A percentile compares a stretch with the other conserved stretches of the same genome.
Evolutionary conservation across 2,113 vertebrate species (phyloP).

Genomic region (Rhinopithecus roxellana): DNA sequence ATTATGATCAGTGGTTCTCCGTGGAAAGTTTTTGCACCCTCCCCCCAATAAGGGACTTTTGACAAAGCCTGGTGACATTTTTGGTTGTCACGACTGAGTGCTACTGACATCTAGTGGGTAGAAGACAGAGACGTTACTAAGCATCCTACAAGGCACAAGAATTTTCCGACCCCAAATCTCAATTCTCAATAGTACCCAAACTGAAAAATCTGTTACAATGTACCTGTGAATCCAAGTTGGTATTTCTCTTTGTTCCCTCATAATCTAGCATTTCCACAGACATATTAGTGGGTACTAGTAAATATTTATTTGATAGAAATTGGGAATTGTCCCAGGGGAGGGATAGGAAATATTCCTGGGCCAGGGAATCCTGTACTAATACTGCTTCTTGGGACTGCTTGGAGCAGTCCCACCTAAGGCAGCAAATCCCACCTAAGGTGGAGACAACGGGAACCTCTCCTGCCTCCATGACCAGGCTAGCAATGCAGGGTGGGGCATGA

Average conservation of each 20-base stretch:
- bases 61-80: not conserved
- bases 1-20: rapidly evolving
- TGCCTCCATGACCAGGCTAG: not conserved
- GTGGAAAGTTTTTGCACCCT: too few species aligned
- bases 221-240: not conserved
- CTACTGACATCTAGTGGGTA: not conserved
- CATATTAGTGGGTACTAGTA: not conserved
- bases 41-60: not conserved
- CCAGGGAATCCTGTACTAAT: not conserved
- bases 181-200: not conserved
- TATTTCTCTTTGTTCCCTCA: not conserved
- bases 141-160: not conserved
- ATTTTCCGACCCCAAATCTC: not conserved
- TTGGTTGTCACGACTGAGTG: not conserved
- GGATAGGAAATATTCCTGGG: not conserved
- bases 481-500: too few species aligned
- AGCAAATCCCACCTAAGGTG: rapidly evolving
- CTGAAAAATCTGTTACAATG: rapidly evolving
- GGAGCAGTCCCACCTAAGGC: not conserved
- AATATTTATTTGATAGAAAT: not conserved
- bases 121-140: not conserved
- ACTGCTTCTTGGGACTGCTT: too few species aligned
- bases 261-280: not conserved
- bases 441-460: not conserved
- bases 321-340: not conserved